These are phyloP conservation scores for Halcyon smyrnensis DNA, from an alignment of 2,797 vertebrate species.

Conservation along the genomic window DNA sequence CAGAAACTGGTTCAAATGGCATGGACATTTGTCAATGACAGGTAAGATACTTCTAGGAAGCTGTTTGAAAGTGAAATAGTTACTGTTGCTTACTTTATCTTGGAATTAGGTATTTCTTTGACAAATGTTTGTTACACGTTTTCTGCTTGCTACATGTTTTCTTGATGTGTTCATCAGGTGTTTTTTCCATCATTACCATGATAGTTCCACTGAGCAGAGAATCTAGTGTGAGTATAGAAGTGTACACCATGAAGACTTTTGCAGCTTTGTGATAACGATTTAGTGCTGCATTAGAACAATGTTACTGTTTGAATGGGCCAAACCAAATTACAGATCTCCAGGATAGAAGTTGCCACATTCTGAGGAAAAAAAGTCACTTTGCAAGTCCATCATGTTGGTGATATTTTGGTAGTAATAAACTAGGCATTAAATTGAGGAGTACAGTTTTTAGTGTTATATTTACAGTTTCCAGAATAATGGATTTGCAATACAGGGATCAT, in stretches of 20 bases:
- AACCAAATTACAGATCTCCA: background rate
- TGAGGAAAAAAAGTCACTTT: background rate
- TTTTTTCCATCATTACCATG: background rate
- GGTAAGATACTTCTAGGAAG: constrained; percentile 74
- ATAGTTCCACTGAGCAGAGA: background rate
- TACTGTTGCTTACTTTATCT: background rate
- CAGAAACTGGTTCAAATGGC: constrained; percentile 96
- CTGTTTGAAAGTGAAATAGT: background rate
- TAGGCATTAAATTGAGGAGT: background rate
- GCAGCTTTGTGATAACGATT: background rate
- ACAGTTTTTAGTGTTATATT: background rate
- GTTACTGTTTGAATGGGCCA: background rate
- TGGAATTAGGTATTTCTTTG: background rate
- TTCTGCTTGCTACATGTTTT: background rate
- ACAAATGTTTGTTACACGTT: background rate
- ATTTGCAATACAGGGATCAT: background rate
- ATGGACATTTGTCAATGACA: constrained; percentile 98
- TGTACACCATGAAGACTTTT: background rate
- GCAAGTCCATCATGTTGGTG: rapidly evolving
- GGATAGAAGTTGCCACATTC: background rate
- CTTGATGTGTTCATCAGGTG: background rate
- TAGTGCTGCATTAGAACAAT: background rate
- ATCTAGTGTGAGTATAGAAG: background rate
- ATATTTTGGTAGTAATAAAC: background rate
- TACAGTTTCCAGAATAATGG: background rate